These are phyloP conservation scores for Balaenoptera acutorostrata DNA, from an alignment of 2,113 vertebrate genomes.

Conservation along the genomic window DNA sequence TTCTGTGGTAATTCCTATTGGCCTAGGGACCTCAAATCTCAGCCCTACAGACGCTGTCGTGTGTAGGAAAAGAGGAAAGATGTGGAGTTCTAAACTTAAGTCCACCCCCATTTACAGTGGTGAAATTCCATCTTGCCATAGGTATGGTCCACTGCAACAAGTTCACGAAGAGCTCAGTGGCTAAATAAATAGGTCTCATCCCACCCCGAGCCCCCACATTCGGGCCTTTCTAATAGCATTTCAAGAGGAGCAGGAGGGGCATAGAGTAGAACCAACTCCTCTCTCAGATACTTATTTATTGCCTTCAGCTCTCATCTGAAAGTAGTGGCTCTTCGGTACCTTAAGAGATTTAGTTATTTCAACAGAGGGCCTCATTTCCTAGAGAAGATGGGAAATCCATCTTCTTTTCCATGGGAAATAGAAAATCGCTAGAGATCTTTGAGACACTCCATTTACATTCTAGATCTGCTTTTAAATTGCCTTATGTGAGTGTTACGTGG, in stretches of 20 bases:
- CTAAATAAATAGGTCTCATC: neutral
- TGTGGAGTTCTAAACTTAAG: neutral
- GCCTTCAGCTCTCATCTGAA: neutral
- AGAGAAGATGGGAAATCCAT: neutral
- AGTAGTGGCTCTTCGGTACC: neutral
- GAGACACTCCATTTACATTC: neutral
- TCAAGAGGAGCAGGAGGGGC: neutral
- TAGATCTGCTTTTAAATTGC: conserved; percentile 7
- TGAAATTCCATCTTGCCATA: neutral
- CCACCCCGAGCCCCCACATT: neutral
- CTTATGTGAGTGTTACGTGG: neutral
- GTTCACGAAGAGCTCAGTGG: neutral
- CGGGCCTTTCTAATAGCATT: neutral
- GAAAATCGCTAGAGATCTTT: conserved; percentile 23
- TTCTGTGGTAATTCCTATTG: neutral
- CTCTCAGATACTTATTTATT: neutral
- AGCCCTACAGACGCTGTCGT: neutral
- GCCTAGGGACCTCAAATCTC: neutral
- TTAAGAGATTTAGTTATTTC: conserved; percentile 4
- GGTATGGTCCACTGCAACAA: neutral
- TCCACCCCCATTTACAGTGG: neutral
- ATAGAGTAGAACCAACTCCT: neutral
- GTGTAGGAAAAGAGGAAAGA: neutral
- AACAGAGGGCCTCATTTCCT: conserved; percentile 6
- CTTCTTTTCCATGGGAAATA: neutral